Percentiles rank a stretch among this genome's conserved stretches.
These are phyloP conservation scores for Andrena bucephala DNA, from an alignment of 2,888 invertebrate species.

Conservation along the genomic window DNA sequence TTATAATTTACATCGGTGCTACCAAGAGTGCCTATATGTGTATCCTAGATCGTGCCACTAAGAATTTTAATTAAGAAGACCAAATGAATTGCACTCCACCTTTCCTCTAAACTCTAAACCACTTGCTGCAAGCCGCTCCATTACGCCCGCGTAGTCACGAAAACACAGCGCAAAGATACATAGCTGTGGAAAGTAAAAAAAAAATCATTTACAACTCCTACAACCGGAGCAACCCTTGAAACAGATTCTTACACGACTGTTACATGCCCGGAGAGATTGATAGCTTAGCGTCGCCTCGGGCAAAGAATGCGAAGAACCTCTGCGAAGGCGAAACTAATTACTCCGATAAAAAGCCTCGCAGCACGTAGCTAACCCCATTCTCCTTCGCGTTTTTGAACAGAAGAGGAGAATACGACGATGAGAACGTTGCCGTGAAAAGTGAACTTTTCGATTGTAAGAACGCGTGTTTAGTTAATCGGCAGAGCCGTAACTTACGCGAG, in stretches of 20 bases:
- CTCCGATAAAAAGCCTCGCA: slow-evolving; percentile 7
- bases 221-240: slow-evolving; percentile 1
- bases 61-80: not conserved
- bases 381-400: not conserved
- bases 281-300: slow-evolving; percentile 23
- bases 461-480: not conserved
- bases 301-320: slow-evolving; percentile 51
- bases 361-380: slow-evolving; percentile 28
- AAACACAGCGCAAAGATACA: not conserved
- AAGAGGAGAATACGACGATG: not conserved
- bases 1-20: not conserved
- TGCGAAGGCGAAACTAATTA: slow-evolving; percentile 58
- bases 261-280: slow-evolving; percentile 37
- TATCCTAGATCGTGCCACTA: not conserved
- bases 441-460: slow-evolving; percentile 10
- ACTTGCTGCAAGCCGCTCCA: not conserved
- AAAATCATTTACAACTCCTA: not conserved
- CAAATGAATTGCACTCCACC: not conserved
- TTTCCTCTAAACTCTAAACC: not conserved
- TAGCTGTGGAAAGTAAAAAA: not conserved
- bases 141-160: not conserved
- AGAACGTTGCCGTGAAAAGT: not conserved
- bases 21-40: not conserved
- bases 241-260: slow-evolving; percentile 26
- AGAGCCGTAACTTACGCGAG: not conserved